Evolutionary conservation across 53 echinoderm and acorn worm genomes (phyloP), one percentile per base, ranked within the genome.

Genomic region (Arbacia lixula): DNA sequence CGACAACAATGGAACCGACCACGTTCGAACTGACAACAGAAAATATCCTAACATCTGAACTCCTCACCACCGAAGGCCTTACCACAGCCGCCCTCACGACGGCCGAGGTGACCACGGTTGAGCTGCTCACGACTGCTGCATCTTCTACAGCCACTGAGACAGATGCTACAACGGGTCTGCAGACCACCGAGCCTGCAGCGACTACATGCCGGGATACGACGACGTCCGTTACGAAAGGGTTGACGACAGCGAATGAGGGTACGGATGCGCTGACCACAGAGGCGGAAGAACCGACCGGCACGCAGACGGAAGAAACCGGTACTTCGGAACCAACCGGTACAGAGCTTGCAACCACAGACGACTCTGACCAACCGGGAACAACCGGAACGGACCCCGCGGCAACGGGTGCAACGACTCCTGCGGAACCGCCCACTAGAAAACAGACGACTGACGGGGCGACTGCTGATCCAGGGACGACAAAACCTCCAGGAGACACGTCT

Each of bases 161-260:
- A 29, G 50, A 21, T 74, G 19, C 35, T 74, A 74, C 36, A 19
- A 74, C 53, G 17, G 53, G 32, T 27, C 74, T 43, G 20, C 33
- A 31, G 34, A 74, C 74, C 9, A 30, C 50, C 0, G 74, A 33
- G 20, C 6, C 69, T n/a, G n/a, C 14, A 46, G 14, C 46, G 46
- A 46, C 46, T 14, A 10, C 46, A 46, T 46, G 6, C 8, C 8
- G 14, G 46, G 46, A 46, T 8, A 14, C 8, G 6, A 46, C 46
- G 14, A 46, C 46, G 46, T 46, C 14, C 6, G 46, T 46, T 46
- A 46, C 46, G 6, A 14, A 10, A 46, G 46, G 14, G 46, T 10
- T 14, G n/a, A n/a, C n/a, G n/a, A n/a, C n/a, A n/a, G n/a, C n/a
- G n/a, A n/a, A n/a, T n/a, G n/a, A 52, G 53, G 32, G 43, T 27